phyloP scores from a whole-genome alignment of 2,797 vertebrate species.

The Ctenopoma multispine region DNA sequence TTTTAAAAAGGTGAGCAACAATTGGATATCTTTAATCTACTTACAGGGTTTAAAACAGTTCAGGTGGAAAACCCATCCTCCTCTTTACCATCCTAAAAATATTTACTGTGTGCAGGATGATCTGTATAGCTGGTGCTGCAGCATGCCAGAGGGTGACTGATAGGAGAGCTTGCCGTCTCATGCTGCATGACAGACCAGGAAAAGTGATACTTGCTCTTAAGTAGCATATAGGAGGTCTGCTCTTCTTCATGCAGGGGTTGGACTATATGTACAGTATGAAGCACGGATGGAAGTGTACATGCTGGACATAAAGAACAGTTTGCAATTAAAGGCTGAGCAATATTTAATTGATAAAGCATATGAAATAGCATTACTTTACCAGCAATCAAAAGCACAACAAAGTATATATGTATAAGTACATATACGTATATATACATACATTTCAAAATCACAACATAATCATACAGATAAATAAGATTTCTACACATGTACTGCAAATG shows the following conservation, averaged over 20 bases:
- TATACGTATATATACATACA: too few species aligned
- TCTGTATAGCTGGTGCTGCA: constrained; percentile 31
- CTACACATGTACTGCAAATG: neutral
- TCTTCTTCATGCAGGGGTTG: neutral
- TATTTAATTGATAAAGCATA: too few species aligned
- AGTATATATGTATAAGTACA: too few species aligned
- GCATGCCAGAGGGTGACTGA: constrained; percentile 56
- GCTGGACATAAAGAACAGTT: constrained; percentile 2
- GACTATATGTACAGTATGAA: constrained; percentile 3
- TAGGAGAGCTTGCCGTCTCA: constrained; percentile 25
- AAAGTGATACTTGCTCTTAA: constrained; percentile 42
- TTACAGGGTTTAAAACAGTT: constrained; percentile 13
- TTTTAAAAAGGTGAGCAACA: neutral
- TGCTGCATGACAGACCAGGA: constrained; percentile 33
- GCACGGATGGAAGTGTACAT: neutral
- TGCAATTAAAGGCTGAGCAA: neutral
- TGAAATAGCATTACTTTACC: too few species aligned
- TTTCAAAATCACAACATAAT: constrained; percentile 12
- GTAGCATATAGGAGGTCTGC: constrained; percentile 13
- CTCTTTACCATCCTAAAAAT: constrained; percentile 50
- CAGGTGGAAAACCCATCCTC: constrained; percentile 39
- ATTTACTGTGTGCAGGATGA: constrained; percentile 34
- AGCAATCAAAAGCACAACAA: too few species aligned
- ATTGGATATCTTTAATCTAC: neutral
- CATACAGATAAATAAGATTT: constrained; percentile 9